phyloP scores from a whole-genome alignment of 2,888 invertebrate species.

The Disparrhopalites patrizii region DNA sequence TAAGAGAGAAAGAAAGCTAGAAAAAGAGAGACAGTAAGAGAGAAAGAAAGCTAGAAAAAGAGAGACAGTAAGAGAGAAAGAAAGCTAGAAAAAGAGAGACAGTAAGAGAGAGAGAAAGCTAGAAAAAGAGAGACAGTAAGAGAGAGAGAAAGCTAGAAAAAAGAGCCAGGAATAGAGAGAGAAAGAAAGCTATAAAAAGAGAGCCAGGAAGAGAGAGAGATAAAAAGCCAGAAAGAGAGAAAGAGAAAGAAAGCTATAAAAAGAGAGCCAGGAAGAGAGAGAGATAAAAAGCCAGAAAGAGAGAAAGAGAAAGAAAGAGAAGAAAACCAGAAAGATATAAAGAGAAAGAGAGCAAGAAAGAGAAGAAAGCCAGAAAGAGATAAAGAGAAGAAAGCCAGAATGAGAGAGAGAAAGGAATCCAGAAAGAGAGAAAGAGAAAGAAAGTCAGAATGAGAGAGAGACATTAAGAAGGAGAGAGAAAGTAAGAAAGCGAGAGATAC shows the following conservation, averaged over 20 bases:
- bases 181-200: no score
- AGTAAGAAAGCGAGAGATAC: not conserved
- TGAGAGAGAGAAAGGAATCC: no score
- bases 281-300: not conserved
- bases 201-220: no score
- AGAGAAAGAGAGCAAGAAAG: not conserved
- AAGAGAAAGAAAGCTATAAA: no score
- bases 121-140: not conserved
- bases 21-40: no score
- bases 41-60: no score
- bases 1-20: no score
- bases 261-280: not conserved
- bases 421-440: not conserved
- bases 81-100: no score
- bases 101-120: no score
- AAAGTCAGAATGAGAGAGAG: not conserved
- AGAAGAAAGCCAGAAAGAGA: not conserved
- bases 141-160: not conserved
- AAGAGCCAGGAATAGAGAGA: no score
- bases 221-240: no score
- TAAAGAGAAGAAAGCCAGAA: not conserved
- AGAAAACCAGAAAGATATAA: not conserved
- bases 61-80: no score
- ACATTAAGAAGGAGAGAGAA: not conserved
- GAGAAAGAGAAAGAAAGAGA: not conserved